Base-by-base conservation (phyloP, 2,797 vertebrate genomes). In the Bradypodion pumilum region DNA sequence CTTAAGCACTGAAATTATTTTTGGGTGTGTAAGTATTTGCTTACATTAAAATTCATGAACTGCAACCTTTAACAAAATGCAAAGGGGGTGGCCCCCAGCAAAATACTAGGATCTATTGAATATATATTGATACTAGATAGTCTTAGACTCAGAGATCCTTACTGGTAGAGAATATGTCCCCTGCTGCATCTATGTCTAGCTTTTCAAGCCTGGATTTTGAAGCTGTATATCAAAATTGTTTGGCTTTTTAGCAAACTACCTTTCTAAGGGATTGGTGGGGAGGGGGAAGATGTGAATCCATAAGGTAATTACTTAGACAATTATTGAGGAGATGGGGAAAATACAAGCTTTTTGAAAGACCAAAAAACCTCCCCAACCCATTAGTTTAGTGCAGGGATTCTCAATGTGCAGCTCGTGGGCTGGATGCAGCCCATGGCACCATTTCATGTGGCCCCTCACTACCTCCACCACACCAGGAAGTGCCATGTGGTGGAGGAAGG, bases 281-380 rank as follows among this genome's bases (percentile, higher is more conserved):
- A 29, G 59, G 59, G 52, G 52, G 40, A 69, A 2, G 7, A 37
- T 96, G 95, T 96, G 97, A 97, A 96, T 94, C 91, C 93, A 94
- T 89, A 85, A 96, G 96, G 95, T 97, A 96, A 97, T 97, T 98
- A 96, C 93, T 89, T 93, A 96, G 95, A 95, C 93, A 96, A 94
- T 95, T 27, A 95, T 95, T 95, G 96, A 97, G 95, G 97, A 97
- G 95, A 97, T 95, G 96, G 73, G 95, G 93, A 96, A 95, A 97
- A 95, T 94, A 96, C 77, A 91, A 95, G 95, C 94, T 91, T 93
- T 96, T 93, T 91, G 94, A 97, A 96, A 94, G 92, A 95, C 88
- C 19, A 52, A 96, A 96, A 95, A 95, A 94, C 95, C 94, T 79
- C n/a, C n/a, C n/a, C n/a, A n/a, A n/a, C n/a, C n/a, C n/a, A n/a